phyloP scores from a whole-genome alignment of 2,113 vertebrate species.

The Cynocephalus volans region DNA sequence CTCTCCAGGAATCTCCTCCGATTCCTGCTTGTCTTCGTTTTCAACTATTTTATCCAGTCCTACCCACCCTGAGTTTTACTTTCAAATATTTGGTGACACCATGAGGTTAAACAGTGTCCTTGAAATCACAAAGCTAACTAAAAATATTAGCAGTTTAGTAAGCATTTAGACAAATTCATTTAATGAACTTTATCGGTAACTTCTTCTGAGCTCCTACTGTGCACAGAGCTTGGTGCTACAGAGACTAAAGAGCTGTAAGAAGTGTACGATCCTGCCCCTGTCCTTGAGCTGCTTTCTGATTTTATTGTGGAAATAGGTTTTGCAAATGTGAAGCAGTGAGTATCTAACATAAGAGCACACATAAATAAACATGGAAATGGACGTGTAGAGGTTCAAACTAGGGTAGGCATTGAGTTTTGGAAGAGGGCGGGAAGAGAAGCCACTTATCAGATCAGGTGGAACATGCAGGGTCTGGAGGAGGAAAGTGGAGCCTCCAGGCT shows the following conservation, averaged over 20 bases:
- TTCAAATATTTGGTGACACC: background rate
- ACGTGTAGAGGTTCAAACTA: accelerated
- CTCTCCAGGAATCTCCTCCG: background rate
- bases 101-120: background rate
- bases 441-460: too few species aligned
- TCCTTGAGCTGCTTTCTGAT: background rate
- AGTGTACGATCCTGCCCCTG: background rate
- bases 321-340: background rate
- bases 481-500: background rate
- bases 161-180: accelerated
- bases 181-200: accelerated
- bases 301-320: background rate
- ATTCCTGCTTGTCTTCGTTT: background rate
- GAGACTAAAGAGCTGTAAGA: too few species aligned
- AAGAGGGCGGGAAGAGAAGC: background rate
- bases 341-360: background rate
- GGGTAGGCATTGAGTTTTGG: accelerated
- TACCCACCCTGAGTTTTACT: background rate
- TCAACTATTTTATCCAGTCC: background rate
- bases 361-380: too few species aligned
- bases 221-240: accelerated
- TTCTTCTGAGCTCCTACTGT: background rate
- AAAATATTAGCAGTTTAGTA: background rate
- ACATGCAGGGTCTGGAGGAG: background rate
- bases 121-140: background rate